A percentile compares a stretch with the other conserved stretches of the same genome.
These are phyloP conservation scores for Thryonomys swinderianus DNA, from an alignment of 2,113 vertebrate genomes.

Conservation along the genomic window DNA sequence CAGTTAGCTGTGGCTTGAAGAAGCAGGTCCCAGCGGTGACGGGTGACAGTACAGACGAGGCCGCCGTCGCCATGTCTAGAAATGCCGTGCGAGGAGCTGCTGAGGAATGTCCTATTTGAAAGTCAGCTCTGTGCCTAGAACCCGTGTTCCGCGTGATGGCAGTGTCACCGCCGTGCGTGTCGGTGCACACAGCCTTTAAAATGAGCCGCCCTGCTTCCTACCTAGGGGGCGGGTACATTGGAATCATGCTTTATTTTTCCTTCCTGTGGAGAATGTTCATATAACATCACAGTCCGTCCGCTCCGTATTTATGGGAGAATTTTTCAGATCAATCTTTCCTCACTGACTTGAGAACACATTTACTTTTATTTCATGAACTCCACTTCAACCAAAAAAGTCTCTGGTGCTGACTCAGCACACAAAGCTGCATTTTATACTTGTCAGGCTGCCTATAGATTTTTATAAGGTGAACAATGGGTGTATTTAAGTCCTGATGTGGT, in stretches of 20 bases:
- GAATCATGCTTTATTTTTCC: conserved; percentile 26
- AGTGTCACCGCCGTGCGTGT: not conserved
- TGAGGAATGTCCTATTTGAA: not conserved
- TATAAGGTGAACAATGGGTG: conserved; percentile 92
- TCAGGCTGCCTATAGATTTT: conserved; percentile 87
- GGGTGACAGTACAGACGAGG: rapidly evolving
- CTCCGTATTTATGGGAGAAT: conserved; percentile 59
- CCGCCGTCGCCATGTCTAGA: not conserved
- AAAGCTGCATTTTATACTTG: conserved; percentile 83
- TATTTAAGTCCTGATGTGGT: conserved; percentile 91
- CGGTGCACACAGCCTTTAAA: not conserved
- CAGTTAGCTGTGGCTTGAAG: not conserved
- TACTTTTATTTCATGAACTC: conserved; percentile 81
- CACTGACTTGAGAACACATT: conserved; percentile 72
- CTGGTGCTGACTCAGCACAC: conserved; percentile 82
- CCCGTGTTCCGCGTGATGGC: not conserved
- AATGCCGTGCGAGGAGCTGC: not conserved
- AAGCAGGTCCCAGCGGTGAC: not conserved
- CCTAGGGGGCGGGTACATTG: not conserved
- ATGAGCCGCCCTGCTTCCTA: conserved; percentile 43
- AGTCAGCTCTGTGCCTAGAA: not conserved
- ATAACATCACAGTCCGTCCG: conserved; percentile 38
- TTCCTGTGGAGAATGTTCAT: conserved; percentile 17
- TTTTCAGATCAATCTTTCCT: conserved; percentile 73
- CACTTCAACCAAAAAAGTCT: conserved; percentile 78